Percentiles rank a stretch among this genome's conserved stretches.
phyloP scores from a whole-genome alignment of 1,140 invertebrate genomes.

The Brachionus koreanus region DNA sequence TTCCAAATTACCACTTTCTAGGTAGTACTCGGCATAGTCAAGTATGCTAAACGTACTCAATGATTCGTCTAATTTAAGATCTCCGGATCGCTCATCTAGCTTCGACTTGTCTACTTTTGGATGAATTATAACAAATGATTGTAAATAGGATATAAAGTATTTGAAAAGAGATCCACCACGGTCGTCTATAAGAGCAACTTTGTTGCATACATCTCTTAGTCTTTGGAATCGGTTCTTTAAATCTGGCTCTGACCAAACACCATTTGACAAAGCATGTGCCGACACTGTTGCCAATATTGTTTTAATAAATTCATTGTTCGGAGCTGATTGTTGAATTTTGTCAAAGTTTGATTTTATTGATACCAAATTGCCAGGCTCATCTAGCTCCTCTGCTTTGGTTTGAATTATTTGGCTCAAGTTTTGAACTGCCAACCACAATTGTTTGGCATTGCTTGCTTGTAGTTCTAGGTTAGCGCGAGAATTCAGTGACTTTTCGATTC shows the following conservation, averaged over 20 bases:
- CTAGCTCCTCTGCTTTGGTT: conserved; percentile 56
- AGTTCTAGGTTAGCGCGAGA: conserved; percentile 62
- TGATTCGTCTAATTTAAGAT: conserved; percentile 59
- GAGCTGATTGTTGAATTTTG: conserved; percentile 62
- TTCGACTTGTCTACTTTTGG: conserved; percentile 59
- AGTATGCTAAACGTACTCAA: conserved; percentile 81
- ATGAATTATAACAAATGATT: conserved; percentile 63
- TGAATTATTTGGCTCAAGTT: conserved; percentile 45
- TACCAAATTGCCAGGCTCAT: conserved; percentile 59
- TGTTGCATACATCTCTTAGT: conserved; percentile 63
- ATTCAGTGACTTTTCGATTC: conserved; percentile 80
- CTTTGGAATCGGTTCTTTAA: conserved; percentile 77
- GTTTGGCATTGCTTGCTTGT: conserved; percentile 50
- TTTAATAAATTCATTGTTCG: conserved; percentile 64
- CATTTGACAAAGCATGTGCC: conserved; percentile 68
- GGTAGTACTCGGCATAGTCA: conserved; percentile 71
- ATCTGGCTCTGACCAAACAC: conserved; percentile 78
- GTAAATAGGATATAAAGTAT: conserved; percentile 81
- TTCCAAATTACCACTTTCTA: conserved; percentile 77
- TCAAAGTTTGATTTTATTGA: conserved; percentile 72
- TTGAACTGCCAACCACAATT: conserved; percentile 32
- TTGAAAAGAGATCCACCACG: conserved; percentile 71
- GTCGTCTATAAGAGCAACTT: conserved; percentile 76
- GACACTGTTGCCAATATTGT: conserved; percentile 74
- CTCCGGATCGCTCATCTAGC: conserved; percentile 47